Conservation (phyloP, 2,113 vertebrate species). For the Meriones unguiculatus region DNA sequence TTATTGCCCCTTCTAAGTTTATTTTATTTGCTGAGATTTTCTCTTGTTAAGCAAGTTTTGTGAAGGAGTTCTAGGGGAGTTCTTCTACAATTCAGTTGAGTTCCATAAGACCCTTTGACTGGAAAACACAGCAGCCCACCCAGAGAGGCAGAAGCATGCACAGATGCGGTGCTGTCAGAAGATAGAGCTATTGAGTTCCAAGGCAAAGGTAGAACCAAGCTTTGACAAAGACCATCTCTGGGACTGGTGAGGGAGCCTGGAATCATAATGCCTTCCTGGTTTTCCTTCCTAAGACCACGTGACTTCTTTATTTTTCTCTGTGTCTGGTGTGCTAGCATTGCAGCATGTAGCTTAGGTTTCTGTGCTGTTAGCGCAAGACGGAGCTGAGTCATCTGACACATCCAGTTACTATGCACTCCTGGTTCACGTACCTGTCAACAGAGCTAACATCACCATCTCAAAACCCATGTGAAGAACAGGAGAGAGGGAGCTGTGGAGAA, state of each 20-base stretch:
- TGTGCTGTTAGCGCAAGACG: background rate
- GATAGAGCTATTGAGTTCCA: background rate
- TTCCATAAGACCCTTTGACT: background rate
- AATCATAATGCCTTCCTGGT: background rate
- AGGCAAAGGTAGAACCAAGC: background rate
- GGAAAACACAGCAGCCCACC: background rate
- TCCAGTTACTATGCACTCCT: background rate
- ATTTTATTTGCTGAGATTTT: conserved; percentile 28
- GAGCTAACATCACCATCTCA: background rate
- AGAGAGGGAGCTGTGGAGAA: background rate
- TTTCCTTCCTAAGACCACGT: background rate
- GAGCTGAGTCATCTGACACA: background rate
- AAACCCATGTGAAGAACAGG: background rate
- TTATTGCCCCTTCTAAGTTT: background rate
- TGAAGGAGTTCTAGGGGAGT: background rate
- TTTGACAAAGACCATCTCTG: background rate
- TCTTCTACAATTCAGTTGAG: background rate
- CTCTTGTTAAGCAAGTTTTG: background rate
- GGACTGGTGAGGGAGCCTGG: background rate
- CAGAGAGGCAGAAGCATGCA: background rate
- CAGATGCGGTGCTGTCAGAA: background rate
- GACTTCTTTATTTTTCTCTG: background rate
- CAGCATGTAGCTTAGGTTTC: background rate
- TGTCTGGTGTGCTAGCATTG: background rate
- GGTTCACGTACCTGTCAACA: background rate